Evolutionary conservation across 2,113 vertebrate species (phyloP).

Genomic region (Marmota flaviventris): DNA sequence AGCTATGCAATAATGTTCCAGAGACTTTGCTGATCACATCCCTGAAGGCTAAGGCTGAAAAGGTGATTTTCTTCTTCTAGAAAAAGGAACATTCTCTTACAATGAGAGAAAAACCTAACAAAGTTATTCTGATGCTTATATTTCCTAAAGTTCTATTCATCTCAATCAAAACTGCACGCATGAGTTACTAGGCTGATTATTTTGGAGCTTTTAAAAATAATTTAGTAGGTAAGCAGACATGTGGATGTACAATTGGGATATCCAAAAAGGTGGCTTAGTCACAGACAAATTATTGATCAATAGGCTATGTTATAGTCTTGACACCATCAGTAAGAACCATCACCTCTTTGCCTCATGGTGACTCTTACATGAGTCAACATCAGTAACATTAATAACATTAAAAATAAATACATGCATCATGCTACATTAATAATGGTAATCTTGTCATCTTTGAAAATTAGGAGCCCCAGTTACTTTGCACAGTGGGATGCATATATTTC

Average conservation of each 20-base stretch:
- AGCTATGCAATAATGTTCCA: not conserved
- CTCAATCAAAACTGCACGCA: not conserved
- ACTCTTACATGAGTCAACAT: slow-evolving; percentile 83
- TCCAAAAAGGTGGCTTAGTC: not conserved
- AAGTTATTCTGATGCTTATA: not conserved
- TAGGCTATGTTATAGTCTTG: slow-evolving; percentile 83
- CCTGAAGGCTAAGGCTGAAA: not conserved
- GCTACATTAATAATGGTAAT: slow-evolving; percentile 86
- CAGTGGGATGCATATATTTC: slow-evolving; percentile 81
- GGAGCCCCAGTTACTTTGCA: slow-evolving; percentile 84
- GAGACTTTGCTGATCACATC: not conserved
- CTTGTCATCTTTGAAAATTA: slow-evolving; percentile 85
- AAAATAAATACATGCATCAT: slow-evolving; percentile 85
- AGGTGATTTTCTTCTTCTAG: not conserved
- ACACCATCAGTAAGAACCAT: slow-evolving; percentile 80
- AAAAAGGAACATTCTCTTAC: not conserved
- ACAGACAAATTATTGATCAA: slow-evolving; percentile 80
- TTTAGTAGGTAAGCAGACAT: slow-evolving; percentile 52
- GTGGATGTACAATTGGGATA: not conserved
- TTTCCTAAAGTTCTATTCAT: slow-evolving; percentile 32
- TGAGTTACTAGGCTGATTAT: slow-evolving; percentile 43
- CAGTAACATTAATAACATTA: slow-evolving; percentile 86
- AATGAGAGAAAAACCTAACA: not conserved
- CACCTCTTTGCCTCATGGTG: slow-evolving; percentile 75
- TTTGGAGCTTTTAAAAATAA: slow-evolving; percentile 59